phyloP scores from a whole-genome alignment of 2,113 vertebrate genomes.

The Plecotus auritus region DNA sequence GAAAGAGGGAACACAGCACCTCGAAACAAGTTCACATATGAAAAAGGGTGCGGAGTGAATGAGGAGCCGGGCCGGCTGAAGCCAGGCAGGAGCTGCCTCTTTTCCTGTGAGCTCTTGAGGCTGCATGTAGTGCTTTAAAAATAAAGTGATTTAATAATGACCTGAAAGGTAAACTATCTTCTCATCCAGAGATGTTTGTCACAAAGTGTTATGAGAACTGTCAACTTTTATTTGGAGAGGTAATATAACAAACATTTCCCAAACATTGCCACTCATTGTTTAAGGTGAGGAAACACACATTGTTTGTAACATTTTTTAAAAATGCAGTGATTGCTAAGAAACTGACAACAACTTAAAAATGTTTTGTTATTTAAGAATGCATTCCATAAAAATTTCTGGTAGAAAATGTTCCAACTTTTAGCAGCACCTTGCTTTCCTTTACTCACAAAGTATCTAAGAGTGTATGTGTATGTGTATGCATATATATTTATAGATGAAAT shows the following conservation, averaged over 20 bases:
- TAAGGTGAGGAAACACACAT: neutral
- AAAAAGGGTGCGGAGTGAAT: neutral
- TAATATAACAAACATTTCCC: constrained; percentile 24
- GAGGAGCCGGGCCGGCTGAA: neutral
- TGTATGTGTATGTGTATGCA: neutral
- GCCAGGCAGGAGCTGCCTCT: neutral
- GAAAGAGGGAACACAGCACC: neutral
- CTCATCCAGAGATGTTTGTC: constrained; percentile 20
- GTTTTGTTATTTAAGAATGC: neutral
- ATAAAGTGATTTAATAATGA: neutral
- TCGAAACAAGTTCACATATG: neutral
- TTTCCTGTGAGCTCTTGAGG: neutral
- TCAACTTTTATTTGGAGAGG: constrained; percentile 15
- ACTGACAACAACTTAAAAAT: constrained; percentile 28
- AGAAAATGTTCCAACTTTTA: neutral
- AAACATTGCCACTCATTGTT: constrained; percentile 37
- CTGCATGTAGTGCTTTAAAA: neutral
- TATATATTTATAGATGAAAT: neutral
- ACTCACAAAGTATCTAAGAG: neutral
- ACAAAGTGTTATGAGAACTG: constrained; percentile 4
- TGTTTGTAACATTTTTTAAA: neutral
- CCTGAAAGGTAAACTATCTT: constrained; percentile 2
- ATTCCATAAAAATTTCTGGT: neutral
- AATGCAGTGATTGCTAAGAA: neutral
- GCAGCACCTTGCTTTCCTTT: neutral